A percentile compares a stretch with the other conserved stretches of the same genome.
These are phyloP conservation scores for Belgica antarctica DNA, from an alignment of 2,888 invertebrate genomes.

Conservation along the genomic window DNA sequence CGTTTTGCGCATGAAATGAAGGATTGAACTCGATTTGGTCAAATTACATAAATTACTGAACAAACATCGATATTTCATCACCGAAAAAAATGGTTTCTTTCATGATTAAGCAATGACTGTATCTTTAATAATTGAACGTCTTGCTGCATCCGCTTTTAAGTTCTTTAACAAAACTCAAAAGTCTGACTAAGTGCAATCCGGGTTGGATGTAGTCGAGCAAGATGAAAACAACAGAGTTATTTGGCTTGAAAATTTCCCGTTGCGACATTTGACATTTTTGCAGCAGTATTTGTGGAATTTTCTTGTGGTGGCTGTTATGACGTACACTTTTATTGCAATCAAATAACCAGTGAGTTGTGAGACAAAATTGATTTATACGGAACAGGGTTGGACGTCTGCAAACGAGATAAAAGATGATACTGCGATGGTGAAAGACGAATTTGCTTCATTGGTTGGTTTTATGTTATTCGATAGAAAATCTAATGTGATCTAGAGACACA, in stretches of 20 bases:
- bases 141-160: background rate
- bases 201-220: no score
- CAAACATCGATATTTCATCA: conserved; percentile 4
- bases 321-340: no score
- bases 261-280: background rate
- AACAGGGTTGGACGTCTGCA: no score
- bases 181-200: no score
- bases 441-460: no score
- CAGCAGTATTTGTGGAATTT: background rate
- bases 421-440: no score
- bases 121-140: conserved; percentile 8
- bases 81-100: no score
- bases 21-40: background rate
- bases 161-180: background rate
- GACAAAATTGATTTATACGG: no score
- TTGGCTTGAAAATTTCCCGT: background rate
- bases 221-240: no score
- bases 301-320: background rate
- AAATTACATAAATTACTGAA: background rate
- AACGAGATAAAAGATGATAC: no score
- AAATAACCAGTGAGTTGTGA: conserved; percentile 4
- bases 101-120: background rate
- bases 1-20: background rate
- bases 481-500: no score
- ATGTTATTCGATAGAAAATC: no score